Percentiles rank a stretch among this genome's conserved stretches.
These are phyloP conservation scores for Heteromurus nitidus DNA, from an alignment of 2,888 invertebrate genomes.

Conservation along the genomic window DNA sequence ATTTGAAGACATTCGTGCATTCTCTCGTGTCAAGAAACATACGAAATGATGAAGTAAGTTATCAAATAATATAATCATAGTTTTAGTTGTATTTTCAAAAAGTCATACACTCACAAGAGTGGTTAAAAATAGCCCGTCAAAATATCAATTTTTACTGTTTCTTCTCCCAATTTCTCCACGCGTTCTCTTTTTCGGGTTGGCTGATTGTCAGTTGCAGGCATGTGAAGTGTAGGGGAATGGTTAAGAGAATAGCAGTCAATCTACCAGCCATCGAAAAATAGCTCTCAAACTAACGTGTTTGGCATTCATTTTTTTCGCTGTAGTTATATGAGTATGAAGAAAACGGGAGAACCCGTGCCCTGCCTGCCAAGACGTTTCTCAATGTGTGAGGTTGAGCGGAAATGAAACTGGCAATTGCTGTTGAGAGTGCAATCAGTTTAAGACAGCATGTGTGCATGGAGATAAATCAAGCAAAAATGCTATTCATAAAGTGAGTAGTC, in stretches of 20 bases:
- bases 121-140: not conserved
- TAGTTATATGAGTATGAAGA: not conserved
- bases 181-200: not conserved
- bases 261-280: not conserved
- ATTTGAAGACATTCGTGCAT: not conserved
- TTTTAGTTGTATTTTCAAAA: not conserved
- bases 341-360: not conserved
- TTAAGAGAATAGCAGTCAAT: not conserved
- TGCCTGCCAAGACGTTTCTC: not conserved
- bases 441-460: not conserved
- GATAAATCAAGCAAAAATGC: not conserved
- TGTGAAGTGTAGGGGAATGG: not conserved
- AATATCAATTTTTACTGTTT: not conserved
- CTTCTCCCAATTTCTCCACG: not conserved
- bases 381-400: not conserved
- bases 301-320: slow-evolving; percentile 9
- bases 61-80: not conserved
- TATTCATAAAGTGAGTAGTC: too few relatives aligned
- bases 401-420: slow-evolving; percentile 2
- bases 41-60: not conserved
- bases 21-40: not conserved
- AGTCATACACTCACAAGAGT: not conserved
- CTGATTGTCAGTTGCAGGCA: not conserved
- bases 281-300: not conserved
- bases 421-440: not conserved